Percentiles rank a stretch among this genome's conserved stretches.
phyloP scores from a whole-genome alignment of 2,797 vertebrate species.

The Coregonus suidteri region DNA sequence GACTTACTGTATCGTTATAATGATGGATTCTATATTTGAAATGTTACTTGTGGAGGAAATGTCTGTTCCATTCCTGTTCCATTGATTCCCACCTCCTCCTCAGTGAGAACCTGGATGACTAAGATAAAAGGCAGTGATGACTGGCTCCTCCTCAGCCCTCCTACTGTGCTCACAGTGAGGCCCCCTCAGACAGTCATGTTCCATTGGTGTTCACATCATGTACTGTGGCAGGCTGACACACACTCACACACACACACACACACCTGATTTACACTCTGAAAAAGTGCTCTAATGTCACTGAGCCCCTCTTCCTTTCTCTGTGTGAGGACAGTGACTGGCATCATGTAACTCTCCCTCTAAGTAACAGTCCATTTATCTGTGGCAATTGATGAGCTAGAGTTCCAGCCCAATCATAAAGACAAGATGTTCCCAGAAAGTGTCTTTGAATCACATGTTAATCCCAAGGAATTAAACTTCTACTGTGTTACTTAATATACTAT shows the following conservation, averaged over 20 bases:
- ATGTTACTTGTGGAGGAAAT: not conserved
- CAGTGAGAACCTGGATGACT: not conserved
- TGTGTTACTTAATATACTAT: constrained; percentile 11
- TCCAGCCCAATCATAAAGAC: not conserved
- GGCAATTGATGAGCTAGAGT: not conserved
- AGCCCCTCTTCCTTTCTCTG: not conserved
- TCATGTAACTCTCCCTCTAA: no score
- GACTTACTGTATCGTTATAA: not conserved
- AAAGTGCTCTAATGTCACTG: not conserved
- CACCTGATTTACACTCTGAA: not conserved
- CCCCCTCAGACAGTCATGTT: no score
- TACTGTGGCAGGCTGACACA: no score
- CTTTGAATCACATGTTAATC: constrained; percentile 18
- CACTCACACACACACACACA: no score
- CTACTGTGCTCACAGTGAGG: no score
- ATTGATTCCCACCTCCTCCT: not conserved
- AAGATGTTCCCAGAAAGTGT: constrained; percentile 5
- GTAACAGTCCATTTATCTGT: not conserved
- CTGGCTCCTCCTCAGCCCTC: not conserved
- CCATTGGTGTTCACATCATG: no score
- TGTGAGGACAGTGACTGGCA: no score
- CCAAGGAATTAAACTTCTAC: constrained; percentile 6
- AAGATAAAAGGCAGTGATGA: not conserved
- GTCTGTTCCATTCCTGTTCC: not conserved
- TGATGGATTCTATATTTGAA: not conserved